Percentiles rank a stretch among this genome's conserved stretches.
phyloP scores from a whole-genome alignment of 1,140 invertebrate genomes.

The Drosophila simulans region DNA sequence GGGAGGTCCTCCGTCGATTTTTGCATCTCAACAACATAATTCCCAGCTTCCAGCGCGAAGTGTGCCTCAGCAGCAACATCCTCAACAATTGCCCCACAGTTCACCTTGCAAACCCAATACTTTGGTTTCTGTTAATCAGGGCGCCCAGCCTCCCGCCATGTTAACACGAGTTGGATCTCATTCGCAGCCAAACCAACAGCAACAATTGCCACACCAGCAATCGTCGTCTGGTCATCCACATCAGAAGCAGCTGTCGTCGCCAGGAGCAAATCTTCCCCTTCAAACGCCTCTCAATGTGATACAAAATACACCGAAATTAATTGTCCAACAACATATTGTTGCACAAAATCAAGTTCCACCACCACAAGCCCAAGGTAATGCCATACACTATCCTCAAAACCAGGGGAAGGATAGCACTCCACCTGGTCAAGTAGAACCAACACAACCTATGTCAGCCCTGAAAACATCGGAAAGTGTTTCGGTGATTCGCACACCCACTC shows the following conservation, averaged over 20 bases:
- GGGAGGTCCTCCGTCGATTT: conserved; percentile 30
- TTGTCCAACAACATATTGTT: conserved; percentile 75
- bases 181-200: conserved; percentile 36
- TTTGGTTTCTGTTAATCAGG: not conserved
- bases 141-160: conserved; percentile 23
- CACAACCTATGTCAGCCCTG: conserved; percentile 2
- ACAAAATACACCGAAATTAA: conserved; percentile 63
- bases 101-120: conserved; percentile 38
- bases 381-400: conserved; percentile 40
- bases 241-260: conserved; percentile 29
- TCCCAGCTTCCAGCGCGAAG: conserved; percentile 1
- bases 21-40: conserved; percentile 36
- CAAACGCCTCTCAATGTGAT: conserved; percentile 66
- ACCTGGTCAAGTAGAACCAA: not conserved
- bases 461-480: conserved; percentile 73
- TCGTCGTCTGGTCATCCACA: conserved; percentile 37
- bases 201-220: conserved; percentile 34
- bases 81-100: conserved; percentile 34
- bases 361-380: conserved; percentile 1
- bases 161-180: conserved; percentile 35
- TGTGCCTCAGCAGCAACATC: conserved; percentile 28
- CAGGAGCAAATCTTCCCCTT: conserved; percentile 17
- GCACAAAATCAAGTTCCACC: conserved; percentile 31
- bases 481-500: conserved; percentile 73
- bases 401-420: conserved; percentile 42